Conservation (phyloP, 2,797 vertebrate species). For the Trematomus bernacchii region DNA sequence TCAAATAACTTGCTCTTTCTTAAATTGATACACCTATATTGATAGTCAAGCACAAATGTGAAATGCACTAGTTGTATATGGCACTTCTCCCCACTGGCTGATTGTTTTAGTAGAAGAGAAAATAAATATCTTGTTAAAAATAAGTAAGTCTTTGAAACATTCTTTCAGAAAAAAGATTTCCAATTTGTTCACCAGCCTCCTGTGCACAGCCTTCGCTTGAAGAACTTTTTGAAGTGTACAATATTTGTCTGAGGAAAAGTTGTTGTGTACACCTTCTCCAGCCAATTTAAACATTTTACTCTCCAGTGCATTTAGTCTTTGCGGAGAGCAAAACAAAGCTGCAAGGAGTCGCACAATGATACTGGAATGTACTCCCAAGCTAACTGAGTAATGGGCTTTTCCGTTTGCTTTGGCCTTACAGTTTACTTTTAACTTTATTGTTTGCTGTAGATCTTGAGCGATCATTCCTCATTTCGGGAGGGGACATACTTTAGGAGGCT, state of each 20-base stretch:
- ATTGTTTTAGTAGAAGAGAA: conserved; percentile 23
- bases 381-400: conserved; percentile 60
- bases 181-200: conserved; percentile 47
- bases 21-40: neutral
- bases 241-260: conserved; percentile 56
- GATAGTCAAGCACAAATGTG: neutral
- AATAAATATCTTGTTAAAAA: conserved; percentile 39
- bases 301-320: conserved; percentile 61
- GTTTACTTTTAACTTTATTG: conserved; percentile 63
- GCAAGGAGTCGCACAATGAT: conserved; percentile 49
- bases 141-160: conserved; percentile 28
- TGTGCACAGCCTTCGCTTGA: conserved; percentile 39
- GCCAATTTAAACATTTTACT: conserved; percentile 78
- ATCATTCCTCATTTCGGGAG: conserved; percentile 62
- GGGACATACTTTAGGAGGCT: conserved; percentile 36
- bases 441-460: conserved; percentile 57
- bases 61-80: conserved; percentile 11
- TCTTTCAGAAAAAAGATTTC: conserved; percentile 32
- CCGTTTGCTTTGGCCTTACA: conserved; percentile 58
- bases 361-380: conserved; percentile 64
- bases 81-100: conserved; percentile 9
- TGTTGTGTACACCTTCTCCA: conserved; percentile 64
- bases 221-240: conserved; percentile 61
- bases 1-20: neutral
- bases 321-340: conserved; percentile 72